Percentiles rank a stretch among this genome's conserved stretches.
Conservation (phyloP, 1,140 invertebrate species). For the Mamestra configurata region DNA sequence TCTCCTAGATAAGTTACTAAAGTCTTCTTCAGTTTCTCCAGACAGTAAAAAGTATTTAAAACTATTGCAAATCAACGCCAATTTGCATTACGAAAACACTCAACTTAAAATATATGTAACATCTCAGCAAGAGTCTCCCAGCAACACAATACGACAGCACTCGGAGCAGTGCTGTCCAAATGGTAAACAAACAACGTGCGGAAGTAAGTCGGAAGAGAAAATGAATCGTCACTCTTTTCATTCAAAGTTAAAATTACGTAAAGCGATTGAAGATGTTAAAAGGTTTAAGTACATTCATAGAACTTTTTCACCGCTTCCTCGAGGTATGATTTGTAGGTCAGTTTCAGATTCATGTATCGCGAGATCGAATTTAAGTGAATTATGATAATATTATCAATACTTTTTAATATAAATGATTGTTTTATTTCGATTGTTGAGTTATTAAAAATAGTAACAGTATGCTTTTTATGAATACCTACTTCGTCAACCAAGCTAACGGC, state of each 20-base stretch:
- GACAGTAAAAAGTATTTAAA: constrained; percentile 63
- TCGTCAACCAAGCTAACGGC: too few species aligned
- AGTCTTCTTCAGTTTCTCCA: constrained; percentile 47
- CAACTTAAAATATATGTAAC: constrained; percentile 61
- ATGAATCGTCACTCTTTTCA: constrained; percentile 1
- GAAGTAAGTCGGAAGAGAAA: constrained; percentile 34
- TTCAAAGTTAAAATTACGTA: constrained; percentile 31
- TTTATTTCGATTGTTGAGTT: too few species aligned
- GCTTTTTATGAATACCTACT: too few species aligned
- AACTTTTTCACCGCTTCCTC: constrained; percentile 17
- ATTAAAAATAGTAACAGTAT: too few species aligned
- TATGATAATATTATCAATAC: constrained; percentile 38
- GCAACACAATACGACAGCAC: neutral
- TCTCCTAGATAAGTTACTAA: constrained; percentile 57
- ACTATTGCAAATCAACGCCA: constrained; percentile 58
- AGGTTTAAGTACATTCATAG: constrained; percentile 33
- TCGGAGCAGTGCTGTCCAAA: neutral
- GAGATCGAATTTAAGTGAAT: constrained; percentile 39
- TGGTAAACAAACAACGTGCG: neutral
- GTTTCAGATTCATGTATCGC: constrained; percentile 45
- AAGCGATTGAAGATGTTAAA: neutral
- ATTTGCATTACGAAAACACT: constrained; percentile 63
- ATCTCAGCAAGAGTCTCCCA: neutral
- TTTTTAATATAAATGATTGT: too few species aligned
- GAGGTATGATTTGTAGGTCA: constrained; percentile 35